Conservation (phyloP, 2,113 vertebrate genomes). For the Clarias macrocephalus region DNA sequence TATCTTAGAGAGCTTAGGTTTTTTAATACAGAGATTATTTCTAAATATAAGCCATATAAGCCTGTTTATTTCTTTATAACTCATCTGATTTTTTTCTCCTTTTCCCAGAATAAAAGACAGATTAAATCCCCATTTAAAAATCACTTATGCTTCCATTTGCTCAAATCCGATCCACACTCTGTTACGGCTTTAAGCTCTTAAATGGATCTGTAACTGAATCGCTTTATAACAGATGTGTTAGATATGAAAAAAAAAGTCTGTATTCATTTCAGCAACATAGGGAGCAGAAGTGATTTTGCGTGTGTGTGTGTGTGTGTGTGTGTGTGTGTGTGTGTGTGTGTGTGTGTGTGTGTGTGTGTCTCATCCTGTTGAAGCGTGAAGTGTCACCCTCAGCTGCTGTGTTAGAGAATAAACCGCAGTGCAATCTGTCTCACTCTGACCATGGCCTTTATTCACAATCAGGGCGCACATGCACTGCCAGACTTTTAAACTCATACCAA, state of each 20-base stretch:
- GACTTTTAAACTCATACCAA: slow-evolving; percentile 67
- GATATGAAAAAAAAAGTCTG: slow-evolving; percentile 78
- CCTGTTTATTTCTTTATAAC: slow-evolving; percentile 30
- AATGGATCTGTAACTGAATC: slow-evolving; percentile 77
- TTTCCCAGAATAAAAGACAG: slow-evolving; percentile 18
- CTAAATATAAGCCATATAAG: not conserved
- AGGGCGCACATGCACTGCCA: slow-evolving; percentile 85
- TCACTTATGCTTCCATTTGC: slow-evolving; percentile 56
- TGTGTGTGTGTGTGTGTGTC: slow-evolving; percentile 81
- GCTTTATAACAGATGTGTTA: slow-evolving; percentile 95
- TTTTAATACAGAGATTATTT: not conserved
- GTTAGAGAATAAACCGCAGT: not conserved
- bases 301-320: slow-evolving; percentile 81
- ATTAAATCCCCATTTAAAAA: slow-evolving; percentile 53
- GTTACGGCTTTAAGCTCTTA: slow-evolving; percentile 76
- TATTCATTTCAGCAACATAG: slow-evolving; percentile 80
- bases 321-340: slow-evolving; percentile 74
- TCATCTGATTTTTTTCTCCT: not conserved
- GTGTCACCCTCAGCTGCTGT: slow-evolving; percentile 97
- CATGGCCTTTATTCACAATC: slow-evolving; percentile 84
- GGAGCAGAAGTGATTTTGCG: slow-evolving; percentile 80
- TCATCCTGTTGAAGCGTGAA: slow-evolving; percentile 88
- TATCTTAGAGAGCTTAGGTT: not conserved
- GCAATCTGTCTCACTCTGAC: slow-evolving; percentile 9
- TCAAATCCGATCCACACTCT: slow-evolving; percentile 73